Base-by-base conservation (phyloP, 2,797 vertebrate species). In the Arrhamphus sclerolepis region DNA sequence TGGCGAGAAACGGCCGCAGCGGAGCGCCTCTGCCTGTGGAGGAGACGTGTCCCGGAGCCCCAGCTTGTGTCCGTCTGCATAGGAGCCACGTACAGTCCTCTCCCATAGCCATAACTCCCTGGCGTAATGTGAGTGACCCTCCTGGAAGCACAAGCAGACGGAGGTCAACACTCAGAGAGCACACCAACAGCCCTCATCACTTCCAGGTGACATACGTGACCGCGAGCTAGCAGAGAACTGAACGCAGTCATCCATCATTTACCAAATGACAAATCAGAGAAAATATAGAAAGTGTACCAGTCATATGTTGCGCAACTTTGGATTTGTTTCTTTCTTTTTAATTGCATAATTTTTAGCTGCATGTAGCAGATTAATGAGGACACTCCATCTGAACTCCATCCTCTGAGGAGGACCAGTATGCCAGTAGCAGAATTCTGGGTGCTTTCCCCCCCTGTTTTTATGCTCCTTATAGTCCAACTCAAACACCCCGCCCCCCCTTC, bases 91-190 rank as follows among this genome's bases (percentile, higher is more conserved):
- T 94, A 93, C 0, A 95, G 95, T 53, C 93, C 92, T 82, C 92
- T 95, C 0, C 97, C 96, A 21, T 96, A 97, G 34, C 96, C 96
- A 1, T 97, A 97, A 75, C 89, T 92, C 39, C 97, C 96, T 0
- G 97, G 95, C 46, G 79, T 81, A 3, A 97, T 95, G 26, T 73
- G 79, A 18, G 58, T 53, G 69, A 85, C 90, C 53, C 84, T 94
- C 84, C 93, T 94, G 89, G 13, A 81, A 78, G 48, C 57, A 70
- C 53, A 82, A 70, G 72, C 6, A 63, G 19, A 6, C 48, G 4
- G 7, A 47, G 2, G 50, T 60, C 18, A 29, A 19, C 5, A 22
- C 13, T 41, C 31, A 5, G 9, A 11, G 31, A 0, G 9, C 31
- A 34, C 31, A 13, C 4, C 4, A 11, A 11, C 31, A 1, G 4